Percentiles rank a stretch among this genome's conserved stretches.
These are phyloP conservation scores for Rhopalosiphum padi DNA, from an alignment of 1,140 invertebrate species.

Conservation along the genomic window DNA sequence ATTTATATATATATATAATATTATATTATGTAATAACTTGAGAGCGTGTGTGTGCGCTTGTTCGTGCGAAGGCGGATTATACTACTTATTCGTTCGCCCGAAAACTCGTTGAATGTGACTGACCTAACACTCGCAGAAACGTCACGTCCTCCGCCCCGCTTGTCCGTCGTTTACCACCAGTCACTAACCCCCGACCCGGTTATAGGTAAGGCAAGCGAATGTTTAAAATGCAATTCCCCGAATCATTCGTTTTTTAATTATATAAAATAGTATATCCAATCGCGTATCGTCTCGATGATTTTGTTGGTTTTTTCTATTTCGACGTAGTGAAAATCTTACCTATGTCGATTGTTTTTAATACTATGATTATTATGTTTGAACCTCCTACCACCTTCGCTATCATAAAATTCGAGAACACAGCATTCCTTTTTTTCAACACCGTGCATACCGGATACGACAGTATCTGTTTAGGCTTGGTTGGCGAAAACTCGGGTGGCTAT, in stretches of 20 bases:
- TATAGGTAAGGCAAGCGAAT: too few relatives aligned
- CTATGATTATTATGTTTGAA: too few relatives aligned
- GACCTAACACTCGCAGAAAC: not conserved
- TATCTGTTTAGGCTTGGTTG: not conserved
- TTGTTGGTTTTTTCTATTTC: not conserved
- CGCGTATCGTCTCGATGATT: not conserved
- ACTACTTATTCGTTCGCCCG: conserved; percentile 3
- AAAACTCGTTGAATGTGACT: conserved; percentile 27
- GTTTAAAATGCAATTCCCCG: too few relatives aligned
- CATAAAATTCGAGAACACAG: not conserved
- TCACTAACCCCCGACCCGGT: not conserved
- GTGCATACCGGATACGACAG: not conserved
- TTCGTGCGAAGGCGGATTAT: conserved; percentile 20
- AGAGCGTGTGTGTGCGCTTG: not conserved
- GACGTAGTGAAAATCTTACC: not conserved
- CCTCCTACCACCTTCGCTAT: not conserved
- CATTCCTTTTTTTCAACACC: not conserved
- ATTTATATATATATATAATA: not conserved
- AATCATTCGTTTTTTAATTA: not conserved
- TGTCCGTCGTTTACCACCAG: not conserved
- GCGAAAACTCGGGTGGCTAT: not conserved
- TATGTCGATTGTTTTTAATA: not conserved
- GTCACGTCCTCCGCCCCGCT: not conserved
- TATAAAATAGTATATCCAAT: not conserved
- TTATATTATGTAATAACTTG: not conserved